phyloP scores from a whole-genome alignment of 2,797 vertebrate genomes.

The Cichlasoma orientale region DNA sequence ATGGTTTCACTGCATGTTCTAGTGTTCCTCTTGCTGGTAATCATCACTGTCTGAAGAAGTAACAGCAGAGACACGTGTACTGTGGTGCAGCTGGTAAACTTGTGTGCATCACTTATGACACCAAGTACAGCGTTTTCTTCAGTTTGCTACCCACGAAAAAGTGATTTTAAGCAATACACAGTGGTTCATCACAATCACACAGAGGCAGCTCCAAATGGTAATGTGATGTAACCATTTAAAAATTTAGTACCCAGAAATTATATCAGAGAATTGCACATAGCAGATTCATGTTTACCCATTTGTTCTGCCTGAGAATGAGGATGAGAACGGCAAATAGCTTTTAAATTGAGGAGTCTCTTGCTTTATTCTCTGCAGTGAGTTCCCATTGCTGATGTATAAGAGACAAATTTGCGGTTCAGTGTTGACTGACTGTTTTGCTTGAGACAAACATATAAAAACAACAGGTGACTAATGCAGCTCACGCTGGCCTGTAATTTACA shows the following conservation, averaged over 20 bases:
- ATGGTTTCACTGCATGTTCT: background rate
- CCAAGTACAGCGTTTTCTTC: constrained; percentile 19
- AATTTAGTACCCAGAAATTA: constrained; percentile 2
- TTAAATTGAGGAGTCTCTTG: background rate
- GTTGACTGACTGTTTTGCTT: constrained; percentile 16
- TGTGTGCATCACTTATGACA: constrained; percentile 24
- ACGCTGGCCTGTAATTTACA: constrained; percentile 20
- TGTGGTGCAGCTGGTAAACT: constrained; percentile 2
- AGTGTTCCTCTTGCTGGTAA: constrained; percentile 6
- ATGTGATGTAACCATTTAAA: constrained; percentile 21
- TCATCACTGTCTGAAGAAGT: constrained; percentile 20
- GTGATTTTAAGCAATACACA: constrained; percentile 7
- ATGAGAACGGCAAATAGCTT: background rate
- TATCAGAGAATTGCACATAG: constrained; percentile 9
- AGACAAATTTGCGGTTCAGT: background rate
- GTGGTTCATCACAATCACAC: background rate
- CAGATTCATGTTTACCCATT: constrained; percentile 11
- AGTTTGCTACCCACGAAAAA: constrained; percentile 16
- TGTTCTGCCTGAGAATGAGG: background rate
- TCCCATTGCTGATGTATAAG: background rate
- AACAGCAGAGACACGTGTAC: constrained; percentile 13
- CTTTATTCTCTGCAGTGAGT: background rate
- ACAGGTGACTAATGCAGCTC: constrained; percentile 13
- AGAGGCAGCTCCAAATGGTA: background rate
- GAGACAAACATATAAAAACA: constrained; percentile 15